These are phyloP conservation scores for Saturnia japonica DNA, from an alignment of 2,888 invertebrate genomes.

Conservation along the genomic window DNA sequence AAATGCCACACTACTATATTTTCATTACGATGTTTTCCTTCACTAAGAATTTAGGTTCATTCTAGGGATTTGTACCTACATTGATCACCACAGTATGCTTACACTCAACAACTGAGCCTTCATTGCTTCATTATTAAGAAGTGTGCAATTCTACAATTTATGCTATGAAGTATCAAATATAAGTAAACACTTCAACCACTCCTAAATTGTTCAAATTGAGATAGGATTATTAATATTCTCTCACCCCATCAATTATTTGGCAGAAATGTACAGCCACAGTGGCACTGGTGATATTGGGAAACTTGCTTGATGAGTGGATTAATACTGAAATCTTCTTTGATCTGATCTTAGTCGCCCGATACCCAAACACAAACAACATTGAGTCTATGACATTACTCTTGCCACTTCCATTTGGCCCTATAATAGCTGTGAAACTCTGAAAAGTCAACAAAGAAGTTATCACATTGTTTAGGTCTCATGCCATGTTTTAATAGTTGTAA, in stretches of 20 bases:
- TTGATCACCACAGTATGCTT: no score
- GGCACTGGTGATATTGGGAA: conserved; percentile 88
- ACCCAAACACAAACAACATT: conserved; percentile 99
- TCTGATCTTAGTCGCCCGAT: conserved; percentile 96
- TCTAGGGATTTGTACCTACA: no score
- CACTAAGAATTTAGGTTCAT: no score
- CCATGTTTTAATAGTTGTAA: no score
- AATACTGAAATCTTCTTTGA: conserved; percentile 97
- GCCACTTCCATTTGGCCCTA: conserved; percentile 99
- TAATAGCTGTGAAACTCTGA: conserved; percentile 96
- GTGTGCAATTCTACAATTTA: no score
- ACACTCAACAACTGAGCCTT: no score
- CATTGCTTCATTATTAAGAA: no score
- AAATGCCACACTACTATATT: no score
- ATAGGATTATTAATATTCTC: conserved; percentile 29
- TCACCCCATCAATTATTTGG: conserved; percentile 89
- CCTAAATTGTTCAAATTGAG: no score
- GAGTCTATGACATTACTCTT: conserved; percentile 99
- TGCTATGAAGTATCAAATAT: no score
- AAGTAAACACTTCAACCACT: no score
- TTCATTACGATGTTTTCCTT: no score
- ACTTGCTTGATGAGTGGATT: conserved; percentile 94
- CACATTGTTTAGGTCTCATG: background rate
- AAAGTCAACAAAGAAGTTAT: conserved; percentile 47
- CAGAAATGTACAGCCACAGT: conserved; percentile 95